Percentiles rank a stretch among this genome's conserved stretches.
These are phyloP conservation scores for Perithous albicinctus DNA, from an alignment of 2,888 invertebrate genomes.

Conservation along the genomic window DNA sequence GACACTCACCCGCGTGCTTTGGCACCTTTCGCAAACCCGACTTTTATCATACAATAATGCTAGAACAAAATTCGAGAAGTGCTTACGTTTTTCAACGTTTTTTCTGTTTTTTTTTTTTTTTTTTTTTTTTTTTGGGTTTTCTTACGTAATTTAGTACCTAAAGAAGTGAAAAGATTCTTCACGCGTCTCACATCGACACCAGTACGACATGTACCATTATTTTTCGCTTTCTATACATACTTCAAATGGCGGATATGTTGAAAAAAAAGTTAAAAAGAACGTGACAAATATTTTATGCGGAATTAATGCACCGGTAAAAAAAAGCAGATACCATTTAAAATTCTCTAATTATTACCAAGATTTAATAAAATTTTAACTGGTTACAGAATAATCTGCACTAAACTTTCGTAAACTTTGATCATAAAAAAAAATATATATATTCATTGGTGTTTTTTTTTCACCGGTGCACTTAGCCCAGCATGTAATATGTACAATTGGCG, in stretches of 20 bases:
- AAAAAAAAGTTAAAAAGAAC: constrained; percentile 36
- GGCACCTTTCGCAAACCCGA: constrained; percentile 58
- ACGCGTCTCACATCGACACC: constrained; percentile 34
- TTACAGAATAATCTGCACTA: background rate
- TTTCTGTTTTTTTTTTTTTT: constrained; percentile 12
- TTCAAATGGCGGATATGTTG: constrained; percentile 51
- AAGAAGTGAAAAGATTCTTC: constrained; percentile 23
- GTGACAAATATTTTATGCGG: constrained; percentile 14
- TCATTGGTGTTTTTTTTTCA: background rate
- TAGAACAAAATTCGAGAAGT: constrained; percentile 47
- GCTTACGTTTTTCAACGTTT: constrained; percentile 8
- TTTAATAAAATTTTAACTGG: background rate
- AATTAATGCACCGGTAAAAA: constrained; percentile 4
- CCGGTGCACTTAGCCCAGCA: constrained; percentile 2
- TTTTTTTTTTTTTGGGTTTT: too few relatives aligned
- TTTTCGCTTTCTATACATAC: constrained; percentile 21
- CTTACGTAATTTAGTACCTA: constrained; percentile 19
- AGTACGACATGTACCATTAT: background rate
- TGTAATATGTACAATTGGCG: constrained; percentile 59
- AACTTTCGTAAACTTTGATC: background rate
- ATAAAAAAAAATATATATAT: background rate
- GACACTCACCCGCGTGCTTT: constrained; percentile 58
- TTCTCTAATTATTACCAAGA: background rate
- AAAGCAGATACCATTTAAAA: background rate
- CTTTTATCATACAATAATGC: constrained; percentile 52